Base-by-base conservation (phyloP, 2,888 invertebrate species). In the Acrobasis consociella region DNA sequence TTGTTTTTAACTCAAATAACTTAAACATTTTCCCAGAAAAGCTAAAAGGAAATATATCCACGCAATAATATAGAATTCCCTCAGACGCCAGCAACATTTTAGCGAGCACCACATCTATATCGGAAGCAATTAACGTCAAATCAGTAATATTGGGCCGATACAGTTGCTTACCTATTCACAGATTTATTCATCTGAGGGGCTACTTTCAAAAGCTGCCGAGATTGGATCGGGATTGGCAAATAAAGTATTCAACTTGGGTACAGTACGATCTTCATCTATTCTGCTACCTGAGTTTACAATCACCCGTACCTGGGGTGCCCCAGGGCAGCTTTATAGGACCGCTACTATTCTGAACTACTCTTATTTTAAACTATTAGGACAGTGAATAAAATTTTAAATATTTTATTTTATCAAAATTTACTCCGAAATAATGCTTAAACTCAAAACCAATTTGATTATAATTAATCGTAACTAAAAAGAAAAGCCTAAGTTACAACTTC, bases 91-190 rank as follows among this genome's bases (percentile, higher is more conserved):
- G 62, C 15, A 56, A 73, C 83, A 85, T 85, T 83, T 86, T 86
- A 87, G 78, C 72, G 72, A 69, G 74, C 50, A 56, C 71, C 68
- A 68, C 78, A 68, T 81, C 81, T 72, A 82, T 86, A 85, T 87
- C 84, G 80, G 74, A 79, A 80, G 80, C 86, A 87, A 89, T 89
- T 87, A 87, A 83, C 82, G 83, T 86, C 86, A 86, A 86, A 87
- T 83, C 82, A 80, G 78, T 83, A 81, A 87, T 85, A 85, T 82
- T 75, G 78, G 66, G 67, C 69, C 76, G 77, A 77, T 78, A 77
- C 75, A 79, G 73, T 78, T 73, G 74, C 77, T 83, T 78, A 74
- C 75, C 73, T 73, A 82, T 82, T 84, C 84, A 76, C 75, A 67
- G 79, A 84, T 83, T 86, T 85, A 85, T 85, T 80, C 75, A 81